Base-by-base conservation (phyloP, 2,797 vertebrate species). In the Eulemur albifrons region DNA sequence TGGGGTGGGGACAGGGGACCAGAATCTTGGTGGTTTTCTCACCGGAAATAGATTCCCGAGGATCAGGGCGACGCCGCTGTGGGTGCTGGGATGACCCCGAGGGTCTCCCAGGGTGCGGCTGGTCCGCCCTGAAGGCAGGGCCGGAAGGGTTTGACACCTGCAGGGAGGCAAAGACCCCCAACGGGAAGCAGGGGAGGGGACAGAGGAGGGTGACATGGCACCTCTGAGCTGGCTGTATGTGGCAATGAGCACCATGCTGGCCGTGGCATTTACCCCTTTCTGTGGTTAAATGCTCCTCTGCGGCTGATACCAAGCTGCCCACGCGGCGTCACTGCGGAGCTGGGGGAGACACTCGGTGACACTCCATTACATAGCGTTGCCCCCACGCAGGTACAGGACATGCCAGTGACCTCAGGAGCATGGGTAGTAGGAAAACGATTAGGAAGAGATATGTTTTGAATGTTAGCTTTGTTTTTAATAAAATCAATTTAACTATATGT, bases 251-350 rank as follows among this genome's bases (percentile, higher is more conserved):
- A 30, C 23, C 4, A 6, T 6, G n/a, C 40, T 2, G 35, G 23
- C 50, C 1, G 52, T 13, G 57, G 18, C 17, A 14, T 23, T 11
- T 32, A 18, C 25, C 32, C 5, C 0, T 90, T 48, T 17, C 72
- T 0, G 0, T 14, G 48, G 50, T 50, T 27, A 11, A 35, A 48
- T 5, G 38, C 18, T 17, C 54, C 63, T 0, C 4, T 0, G 0
- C 4, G 59, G 48, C 61, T 13, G 54, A 30, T 2, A 4, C 35
- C 59, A 17, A 5, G 52, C 54, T 9, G 5, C 43, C 12, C 0
- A 0, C 0, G 0, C 0, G 23, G 30, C 0, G 6, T 30, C 45
- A 8, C 8, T 0, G 6, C 0, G 0, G 25, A 21, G 40, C 27
- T 4, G 23, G 48, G 30, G 67, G n/a, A 5, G 77, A 17, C 0